Evolutionary conservation across 2,113 vertebrate species (phyloP), one percentile per base, ranked within the genome.

Genomic region (Jaculus jaculus): DNA sequence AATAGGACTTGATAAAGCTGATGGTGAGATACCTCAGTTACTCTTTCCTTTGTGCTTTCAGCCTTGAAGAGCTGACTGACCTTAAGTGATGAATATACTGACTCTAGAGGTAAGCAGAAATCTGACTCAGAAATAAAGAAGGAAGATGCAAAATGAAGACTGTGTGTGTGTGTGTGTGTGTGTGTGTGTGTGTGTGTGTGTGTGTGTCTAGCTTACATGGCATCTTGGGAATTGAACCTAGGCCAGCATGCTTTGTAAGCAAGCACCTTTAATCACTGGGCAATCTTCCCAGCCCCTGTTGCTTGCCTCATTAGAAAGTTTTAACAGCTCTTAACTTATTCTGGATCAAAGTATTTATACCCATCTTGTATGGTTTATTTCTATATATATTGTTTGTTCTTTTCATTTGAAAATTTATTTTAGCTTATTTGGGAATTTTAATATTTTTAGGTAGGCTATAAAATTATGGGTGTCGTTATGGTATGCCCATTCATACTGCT

Each of bases 301-400:
- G 42, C 8, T 47, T 47, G 42, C 42, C 42, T 47, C 8, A 47
- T 47, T 47, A 47, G 42, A 47, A 72, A 81, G 32, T 79, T 90
- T 73, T 74, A 78, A 74, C 90, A 86, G 11, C 20, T 73, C 13
- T 65, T 95, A 68, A 84, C 69, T 94, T 82, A 72, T 69, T 21
- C 32, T 82, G 79, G 10, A 84, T 78, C 26, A 10, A 37, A 34
- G 84, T 34, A 7, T 91, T 86, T 74, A 42, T 7, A 74, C 24
- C 54, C 58, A 72, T 58, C 47, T 20, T 61, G 65, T 63, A 42
- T 84, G 61, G 72, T 75, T 75, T 58, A 79, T 80, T 63, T 95
- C 20, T 18, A 21, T 65, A 61, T 85, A 26, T 26, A n/a, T 42
- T 58, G 28, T 11, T 11, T 84, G 26, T 78, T 74, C 42, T 95